These are phyloP conservation scores for Rhopalosiphum maidis DNA, from an alignment of 1,140 invertebrate species.

Conservation along the genomic window DNA sequence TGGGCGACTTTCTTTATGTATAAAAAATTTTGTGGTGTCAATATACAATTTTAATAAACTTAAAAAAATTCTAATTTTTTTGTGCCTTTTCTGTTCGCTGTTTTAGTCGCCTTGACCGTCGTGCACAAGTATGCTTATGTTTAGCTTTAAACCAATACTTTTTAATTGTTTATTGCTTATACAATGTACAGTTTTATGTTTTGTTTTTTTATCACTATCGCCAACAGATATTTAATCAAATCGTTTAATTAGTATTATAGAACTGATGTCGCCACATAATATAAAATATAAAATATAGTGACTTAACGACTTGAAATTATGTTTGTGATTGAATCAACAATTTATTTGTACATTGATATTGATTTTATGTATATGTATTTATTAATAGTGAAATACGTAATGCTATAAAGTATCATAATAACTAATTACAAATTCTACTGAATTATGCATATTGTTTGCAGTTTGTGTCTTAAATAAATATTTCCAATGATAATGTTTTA, in stretches of 20 bases:
- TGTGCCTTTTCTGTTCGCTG: not conserved
- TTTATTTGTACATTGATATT: not conserved
- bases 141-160: not conserved
- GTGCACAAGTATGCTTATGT: not conserved
- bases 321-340: not conserved
- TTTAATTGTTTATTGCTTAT: not conserved
- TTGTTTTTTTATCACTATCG: not conserved
- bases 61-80: not conserved
- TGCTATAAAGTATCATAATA: not conserved
- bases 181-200: not conserved
- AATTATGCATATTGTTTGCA: not conserved
- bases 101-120: not conserved
- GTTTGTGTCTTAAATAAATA: not conserved
- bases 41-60: constrained; percentile 39
- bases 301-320: not conserved
- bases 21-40: constrained; percentile 14
- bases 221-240: not conserved
- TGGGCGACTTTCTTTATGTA: not conserved
- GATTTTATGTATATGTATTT: not conserved
- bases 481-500: not conserved
- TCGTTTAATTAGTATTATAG: not conserved
- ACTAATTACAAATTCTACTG: not conserved
- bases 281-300: not conserved
- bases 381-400: not conserved
- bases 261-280: not conserved